Conservation (phyloP, 2,113 vertebrate genomes). For the Tragelaphus strepsiceros region DNA sequence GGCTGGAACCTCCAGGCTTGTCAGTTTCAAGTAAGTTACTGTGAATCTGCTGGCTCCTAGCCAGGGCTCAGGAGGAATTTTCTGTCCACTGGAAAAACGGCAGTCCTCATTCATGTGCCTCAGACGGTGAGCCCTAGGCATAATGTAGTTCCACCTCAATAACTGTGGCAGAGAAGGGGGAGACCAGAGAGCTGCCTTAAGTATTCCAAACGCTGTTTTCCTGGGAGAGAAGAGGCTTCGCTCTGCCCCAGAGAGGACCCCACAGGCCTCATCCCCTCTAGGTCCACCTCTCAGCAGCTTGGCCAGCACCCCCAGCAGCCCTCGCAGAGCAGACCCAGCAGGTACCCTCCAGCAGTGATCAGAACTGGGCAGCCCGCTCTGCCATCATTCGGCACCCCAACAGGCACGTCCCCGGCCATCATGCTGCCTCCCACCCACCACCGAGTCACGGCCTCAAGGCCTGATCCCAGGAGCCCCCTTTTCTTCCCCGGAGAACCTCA, state of each 20-base stretch:
- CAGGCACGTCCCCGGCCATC: rapidly evolving
- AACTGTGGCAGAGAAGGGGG: background rate
- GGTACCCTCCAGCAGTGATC: background rate
- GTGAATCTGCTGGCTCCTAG: rapidly evolving
- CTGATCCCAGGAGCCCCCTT: background rate
- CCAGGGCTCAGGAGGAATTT: rapidly evolving
- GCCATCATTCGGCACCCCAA: background rate
- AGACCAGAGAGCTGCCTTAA: background rate
- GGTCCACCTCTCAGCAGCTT: background rate
- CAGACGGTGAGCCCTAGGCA: rapidly evolving
- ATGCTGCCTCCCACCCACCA: too few relatives aligned
- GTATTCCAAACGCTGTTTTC: background rate
- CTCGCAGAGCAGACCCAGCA: rapidly evolving
- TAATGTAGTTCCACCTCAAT: rapidly evolving
- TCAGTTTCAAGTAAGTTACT: rapidly evolving
- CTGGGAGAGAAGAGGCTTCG: rapidly evolving
- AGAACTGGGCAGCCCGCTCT: background rate
- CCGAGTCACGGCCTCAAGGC: background rate
- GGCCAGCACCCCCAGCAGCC: background rate
- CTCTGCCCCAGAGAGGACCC: background rate
- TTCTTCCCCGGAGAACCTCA: background rate
- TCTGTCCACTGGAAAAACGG: rapidly evolving
- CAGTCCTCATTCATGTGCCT: too few relatives aligned
- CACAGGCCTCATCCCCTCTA: rapidly evolving
- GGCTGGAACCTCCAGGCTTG: background rate